Evolutionary conservation across 1,140 invertebrate genomes (phyloP).

Genomic region (Platyscapa corneri): DNA sequence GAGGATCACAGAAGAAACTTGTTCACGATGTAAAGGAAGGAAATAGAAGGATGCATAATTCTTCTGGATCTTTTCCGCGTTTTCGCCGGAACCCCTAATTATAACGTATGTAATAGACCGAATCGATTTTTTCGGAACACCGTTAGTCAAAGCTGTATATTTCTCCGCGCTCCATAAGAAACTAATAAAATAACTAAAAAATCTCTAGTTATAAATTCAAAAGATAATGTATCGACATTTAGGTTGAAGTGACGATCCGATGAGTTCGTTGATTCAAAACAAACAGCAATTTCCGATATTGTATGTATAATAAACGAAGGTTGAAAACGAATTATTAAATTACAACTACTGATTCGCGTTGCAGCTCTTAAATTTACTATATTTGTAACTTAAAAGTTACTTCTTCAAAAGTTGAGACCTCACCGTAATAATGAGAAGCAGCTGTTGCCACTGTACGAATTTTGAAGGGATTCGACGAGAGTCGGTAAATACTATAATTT

Average conservation of each 20-base stretch:
- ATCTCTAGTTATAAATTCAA: slow-evolving; percentile 49
- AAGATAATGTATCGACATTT: slow-evolving; percentile 51
- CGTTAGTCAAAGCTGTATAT: slow-evolving; percentile 57
- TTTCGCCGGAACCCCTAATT: slow-evolving; percentile 45
- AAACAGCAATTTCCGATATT: slow-evolving; percentile 53
- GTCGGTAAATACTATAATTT: slow-evolving; percentile 60
- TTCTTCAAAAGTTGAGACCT: slow-evolving; percentile 28
- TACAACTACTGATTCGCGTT: slow-evolving; percentile 51
- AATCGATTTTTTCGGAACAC: slow-evolving; percentile 51
- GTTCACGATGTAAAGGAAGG: slow-evolving; percentile 28
- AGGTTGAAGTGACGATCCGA: slow-evolving; percentile 37
- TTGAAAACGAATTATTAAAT: slow-evolving; percentile 52
- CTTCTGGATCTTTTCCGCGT: slow-evolving; percentile 47
- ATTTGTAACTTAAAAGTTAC: slow-evolving; percentile 46
- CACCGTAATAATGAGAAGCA: slow-evolving; percentile 49
- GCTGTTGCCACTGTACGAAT: slow-evolving; percentile 38
- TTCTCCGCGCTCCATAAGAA: slow-evolving; percentile 54
- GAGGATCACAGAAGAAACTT: slow-evolving; percentile 33
- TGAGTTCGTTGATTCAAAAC: slow-evolving; percentile 52
- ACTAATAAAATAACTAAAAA: slow-evolving; percentile 40
- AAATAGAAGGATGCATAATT: slow-evolving; percentile 29
- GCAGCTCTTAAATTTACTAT: slow-evolving; percentile 39
- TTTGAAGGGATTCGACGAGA: slow-evolving; percentile 48
- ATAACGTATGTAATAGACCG: slow-evolving; percentile 46
- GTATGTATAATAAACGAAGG: slow-evolving; percentile 53